Percentiles rank a stretch among this genome's conserved stretches.
phyloP scores from a whole-genome alignment of 2,888 invertebrate genomes.

The Rhimphoctona megacephalus region DNA sequence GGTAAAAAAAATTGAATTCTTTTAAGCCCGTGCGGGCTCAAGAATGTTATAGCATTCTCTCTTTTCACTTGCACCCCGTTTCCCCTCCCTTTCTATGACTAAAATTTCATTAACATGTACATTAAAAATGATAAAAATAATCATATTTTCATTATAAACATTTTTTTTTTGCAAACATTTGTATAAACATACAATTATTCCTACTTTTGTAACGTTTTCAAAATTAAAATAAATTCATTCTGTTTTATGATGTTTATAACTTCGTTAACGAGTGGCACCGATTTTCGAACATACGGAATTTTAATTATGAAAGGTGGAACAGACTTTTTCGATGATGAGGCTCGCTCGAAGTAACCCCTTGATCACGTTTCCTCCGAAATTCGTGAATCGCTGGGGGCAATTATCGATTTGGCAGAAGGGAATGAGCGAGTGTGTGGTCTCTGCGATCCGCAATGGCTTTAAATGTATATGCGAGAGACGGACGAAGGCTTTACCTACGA shows the following conservation, averaged over 20 bases:
- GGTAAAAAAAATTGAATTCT: no score
- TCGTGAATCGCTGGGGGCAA: constrained; percentile 49
- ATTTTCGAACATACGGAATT: constrained; percentile 44
- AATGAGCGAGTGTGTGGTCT: constrained; percentile 31
- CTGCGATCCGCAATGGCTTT: constrained; percentile 2
- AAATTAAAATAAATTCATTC: no score
- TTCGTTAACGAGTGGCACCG: background rate
- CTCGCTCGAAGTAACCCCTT: background rate
- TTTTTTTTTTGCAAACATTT: background rate
- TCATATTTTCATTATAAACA: background rate
- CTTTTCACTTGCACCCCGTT: no score
- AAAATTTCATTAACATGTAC: no score
- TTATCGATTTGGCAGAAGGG: constrained; percentile 56
- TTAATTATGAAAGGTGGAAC: constrained; percentile 39
- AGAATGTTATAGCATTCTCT: no score
- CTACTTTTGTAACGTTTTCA: background rate
- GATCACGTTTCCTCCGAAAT: constrained; percentile 54
- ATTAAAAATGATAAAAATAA: background rate
- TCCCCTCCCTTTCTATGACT: no score
- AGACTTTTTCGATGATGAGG: background rate
- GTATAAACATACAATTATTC: background rate
- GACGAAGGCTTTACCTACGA: constrained; percentile 38
- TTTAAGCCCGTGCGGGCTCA: no score
- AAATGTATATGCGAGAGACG: constrained; percentile 9
- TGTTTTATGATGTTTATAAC: no score